Base-by-base conservation (phyloP, 2,113 vertebrate genomes). In the Mobula birostris region DNA sequence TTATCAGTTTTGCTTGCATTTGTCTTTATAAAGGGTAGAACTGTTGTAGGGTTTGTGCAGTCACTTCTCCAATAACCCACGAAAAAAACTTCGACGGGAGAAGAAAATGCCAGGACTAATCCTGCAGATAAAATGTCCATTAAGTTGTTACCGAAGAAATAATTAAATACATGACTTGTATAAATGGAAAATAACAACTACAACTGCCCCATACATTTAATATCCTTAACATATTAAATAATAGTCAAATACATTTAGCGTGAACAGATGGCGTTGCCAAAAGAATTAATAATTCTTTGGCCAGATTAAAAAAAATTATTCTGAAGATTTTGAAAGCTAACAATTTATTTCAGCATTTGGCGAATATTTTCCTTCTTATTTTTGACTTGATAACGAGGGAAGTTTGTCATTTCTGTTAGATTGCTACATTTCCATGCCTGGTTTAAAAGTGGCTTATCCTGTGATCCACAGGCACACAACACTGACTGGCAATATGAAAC, bases 241-340 rank as follows among this genome's bases (percentile, higher is more conserved):
- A 74, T 63, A 74, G 21, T 56, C 40, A 24, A 63, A 36, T 40
- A 48, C 70, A 76, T 76, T 76, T 74, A 74, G 68, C 21, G 90
- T 74, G 90, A 93, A 74, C 61, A 93, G 70, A 76, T 76, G 91
- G 68, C 68, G 91, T 74, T 92, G 17, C 72, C 24, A 92, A 92
- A 24, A 32, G 40, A 72, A 92, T 72, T 40, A 19, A 27, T 32
- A 93, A 68, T 48, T 48, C 32, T 48, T 74, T 40, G 91, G 61
- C 21, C 36, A 14, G 91, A 74, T 93, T 6, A 72, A 48, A 56
- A 93, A 29, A 61, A 70, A 66, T 56, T 21, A 3, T 93, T 76
- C 15, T 27, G 48, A 56, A 74, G 68, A 21, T 27, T 74, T 72
- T 93, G 40, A 74, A 72, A 93, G 72, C 19, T 48, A 74, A 56